phyloP scores from a whole-genome alignment of 2,888 invertebrate genomes.

The Gisinianus flammeolus region DNA sequence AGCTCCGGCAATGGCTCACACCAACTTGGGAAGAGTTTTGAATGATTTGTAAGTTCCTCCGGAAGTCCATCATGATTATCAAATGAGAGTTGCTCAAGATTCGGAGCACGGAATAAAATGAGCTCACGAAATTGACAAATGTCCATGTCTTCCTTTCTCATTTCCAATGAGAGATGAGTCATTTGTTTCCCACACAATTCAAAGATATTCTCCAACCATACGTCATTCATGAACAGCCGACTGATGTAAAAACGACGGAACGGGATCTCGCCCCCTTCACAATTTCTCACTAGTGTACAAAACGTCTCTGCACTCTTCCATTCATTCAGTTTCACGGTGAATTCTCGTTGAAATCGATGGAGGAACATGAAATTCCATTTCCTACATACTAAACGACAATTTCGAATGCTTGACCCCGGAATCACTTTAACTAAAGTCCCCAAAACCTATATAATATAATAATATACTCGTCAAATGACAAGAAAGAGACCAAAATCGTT shows the following conservation, averaged over 20 bases:
- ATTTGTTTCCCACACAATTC: constrained; percentile 45
- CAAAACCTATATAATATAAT: constrained; percentile 41
- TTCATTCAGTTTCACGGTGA: constrained; percentile 45
- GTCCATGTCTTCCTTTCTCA: constrained; percentile 48
- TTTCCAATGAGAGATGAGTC: constrained; percentile 41
- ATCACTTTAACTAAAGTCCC: constrained; percentile 40
- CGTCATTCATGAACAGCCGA: constrained; percentile 45
- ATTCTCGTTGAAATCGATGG: constrained; percentile 39
- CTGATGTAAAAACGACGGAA: constrained; percentile 47
- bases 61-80: constrained; percentile 48
- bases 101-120: constrained; percentile 43
- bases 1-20: background rate
- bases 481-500: no score
- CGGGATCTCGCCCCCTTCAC: constrained; percentile 38
- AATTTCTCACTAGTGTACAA: constrained; percentile 33
- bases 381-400: constrained; percentile 46
- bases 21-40: constrained; percentile 44
- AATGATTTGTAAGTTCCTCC: constrained; percentile 48
- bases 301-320: constrained; percentile 44
- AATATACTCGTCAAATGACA: no score
- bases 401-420: constrained; percentile 34
- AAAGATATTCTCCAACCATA: constrained; percentile 47
- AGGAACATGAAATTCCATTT: constrained; percentile 47
- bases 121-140: constrained; percentile 48
- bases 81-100: constrained; percentile 43